These are phyloP conservation scores for Polia nebulosa DNA, from an alignment of 2,888 invertebrate species.

Conservation along the genomic window DNA sequence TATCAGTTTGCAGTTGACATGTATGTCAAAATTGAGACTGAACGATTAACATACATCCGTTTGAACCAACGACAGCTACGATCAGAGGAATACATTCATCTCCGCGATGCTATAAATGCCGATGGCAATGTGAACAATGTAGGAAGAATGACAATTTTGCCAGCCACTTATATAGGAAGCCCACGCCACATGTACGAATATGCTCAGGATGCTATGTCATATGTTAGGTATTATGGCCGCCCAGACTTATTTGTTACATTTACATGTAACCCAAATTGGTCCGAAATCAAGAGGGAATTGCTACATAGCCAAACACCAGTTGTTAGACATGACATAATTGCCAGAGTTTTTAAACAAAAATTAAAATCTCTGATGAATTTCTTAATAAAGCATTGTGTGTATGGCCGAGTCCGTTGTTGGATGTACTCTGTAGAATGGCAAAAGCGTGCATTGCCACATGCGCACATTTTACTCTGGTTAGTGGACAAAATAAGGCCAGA, in stretches of 20 bases:
- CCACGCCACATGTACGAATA: background rate
- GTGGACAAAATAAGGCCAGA: conserved; percentile 7
- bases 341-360: background rate
- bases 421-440: conserved; percentile 22
- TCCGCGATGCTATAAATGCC: background rate
- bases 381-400: background rate
- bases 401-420: background rate
- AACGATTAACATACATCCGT: conserved; percentile 2
- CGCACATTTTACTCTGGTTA: conserved; percentile 11
- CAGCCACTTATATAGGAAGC: background rate
- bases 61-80: background rate
- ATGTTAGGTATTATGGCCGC: background rate
- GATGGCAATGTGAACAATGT: background rate
- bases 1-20: background rate
- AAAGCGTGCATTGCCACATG: conserved; percentile 8
- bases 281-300: background rate
- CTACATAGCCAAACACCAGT: background rate
- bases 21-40: conserved; percentile 8
- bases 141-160: conserved; percentile 2
- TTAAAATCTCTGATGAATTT: conserved; percentile 2
- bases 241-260: conserved; percentile 8
- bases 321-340: background rate
- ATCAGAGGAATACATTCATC: background rate
- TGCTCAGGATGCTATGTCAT: background rate
- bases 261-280: background rate